Base-by-base conservation (phyloP, 2,888 invertebrate species). In the Drosophila yooni region DNA sequence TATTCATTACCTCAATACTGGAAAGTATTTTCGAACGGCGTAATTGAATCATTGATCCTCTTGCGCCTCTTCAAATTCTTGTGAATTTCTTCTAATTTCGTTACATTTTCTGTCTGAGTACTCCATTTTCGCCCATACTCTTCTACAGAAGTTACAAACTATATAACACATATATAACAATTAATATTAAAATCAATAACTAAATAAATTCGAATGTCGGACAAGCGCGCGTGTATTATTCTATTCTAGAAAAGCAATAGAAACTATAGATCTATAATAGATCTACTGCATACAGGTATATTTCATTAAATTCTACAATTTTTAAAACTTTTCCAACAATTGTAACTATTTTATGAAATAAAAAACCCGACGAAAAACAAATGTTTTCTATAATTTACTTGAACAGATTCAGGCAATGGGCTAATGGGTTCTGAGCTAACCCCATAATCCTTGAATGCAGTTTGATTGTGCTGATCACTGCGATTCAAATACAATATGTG, bases 321-420 rank as follows among this genome's bases (percentile, higher is more conserved):
- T 79, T 73, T 73, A 21, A 64, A 75, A 64, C 50, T 33, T 68
- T 84, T 58, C n/a, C 18, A 50, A 43, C 51, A 70, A 62, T 25
- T 60, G 38, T 52, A 72, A 63, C 58, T 72, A 66, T 70, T 73
- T 53, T 50, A 60, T 71, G 25, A 61, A 79, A 81, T 86, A 83
- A 82, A 82, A 52, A 38, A 52, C 34, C 76, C 86, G 70, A 62
- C 81, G 67, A 54, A 11, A 25, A 11, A 27, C n/a, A n/a, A 29
- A 43, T 40, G 5, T 18, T 61, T 29, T 34, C 1, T 11, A 27
- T 15, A n/a, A 40, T 27, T n/a, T 13, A 8, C 13, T 25, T 8
- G 21, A 43, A 5, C 21, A 11, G 5, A 43, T 43, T 5, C 21
- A 6, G 11, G 43, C 43, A 46, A 46, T 25, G 7, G 25, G 8